Evolutionary conservation across 2,888 invertebrate genomes (phyloP).

Genomic region (Pammene fasciana): DNA sequence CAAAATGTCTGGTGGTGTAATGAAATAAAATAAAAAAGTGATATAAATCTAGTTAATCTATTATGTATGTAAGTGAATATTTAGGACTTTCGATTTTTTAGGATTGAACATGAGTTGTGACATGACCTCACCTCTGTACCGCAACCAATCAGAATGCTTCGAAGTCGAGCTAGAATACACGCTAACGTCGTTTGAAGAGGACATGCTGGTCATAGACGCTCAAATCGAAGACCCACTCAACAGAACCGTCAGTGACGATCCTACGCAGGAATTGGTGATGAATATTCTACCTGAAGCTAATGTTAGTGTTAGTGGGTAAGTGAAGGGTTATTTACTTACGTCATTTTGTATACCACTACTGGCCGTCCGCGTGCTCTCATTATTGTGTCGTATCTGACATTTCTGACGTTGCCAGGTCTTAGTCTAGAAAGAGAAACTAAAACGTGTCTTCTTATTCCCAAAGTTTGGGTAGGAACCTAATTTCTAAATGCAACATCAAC

Average conservation of each 20-base stretch:
- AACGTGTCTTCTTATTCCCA: no score
- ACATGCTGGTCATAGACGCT: constrained; percentile 55
- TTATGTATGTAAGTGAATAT: no score
- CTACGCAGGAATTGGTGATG: constrained; percentile 53
- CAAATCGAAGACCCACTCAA: constrained; percentile 60
- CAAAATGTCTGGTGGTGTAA: no score
- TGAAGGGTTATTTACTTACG: constrained; percentile 20
- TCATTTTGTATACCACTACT: no score
- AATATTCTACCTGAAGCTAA: constrained; percentile 57
- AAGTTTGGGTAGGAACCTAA: no score
- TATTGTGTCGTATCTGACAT: no score
- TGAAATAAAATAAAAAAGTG: no score
- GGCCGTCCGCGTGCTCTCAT: no score
- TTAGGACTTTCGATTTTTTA: constrained; percentile 11
- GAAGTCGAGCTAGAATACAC: constrained; percentile 71
- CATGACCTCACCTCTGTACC: constrained; percentile 64
- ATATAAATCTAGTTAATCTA: no score
- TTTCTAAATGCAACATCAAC: no score
- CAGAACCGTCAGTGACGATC: constrained; percentile 57
- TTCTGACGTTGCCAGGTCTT: no score
- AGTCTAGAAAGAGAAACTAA: no score
- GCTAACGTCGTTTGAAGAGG: constrained; percentile 51
- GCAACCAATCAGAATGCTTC: constrained; percentile 59
- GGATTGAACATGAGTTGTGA: constrained; percentile 61
- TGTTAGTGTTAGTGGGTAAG: constrained; percentile 66